A percentile compares a stretch with the other conserved stretches of the same genome.
phyloP scores from a whole-genome alignment of 1,140 invertebrate genomes.

The Arion vulgaris region DNA sequence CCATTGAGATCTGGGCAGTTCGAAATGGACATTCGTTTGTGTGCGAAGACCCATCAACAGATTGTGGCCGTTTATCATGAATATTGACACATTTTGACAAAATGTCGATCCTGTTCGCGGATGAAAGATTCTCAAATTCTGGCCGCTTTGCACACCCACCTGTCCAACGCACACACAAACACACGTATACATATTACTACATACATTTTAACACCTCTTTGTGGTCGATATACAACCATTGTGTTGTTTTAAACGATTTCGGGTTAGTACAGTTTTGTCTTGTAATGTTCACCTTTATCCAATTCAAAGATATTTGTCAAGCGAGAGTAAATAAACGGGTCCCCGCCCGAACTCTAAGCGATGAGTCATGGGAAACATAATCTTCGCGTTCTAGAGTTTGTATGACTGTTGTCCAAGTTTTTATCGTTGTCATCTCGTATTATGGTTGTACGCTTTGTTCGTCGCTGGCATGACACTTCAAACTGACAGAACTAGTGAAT shows the following conservation, averaged over 20 bases:
- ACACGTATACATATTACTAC: background rate
- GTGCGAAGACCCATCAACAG: too few relatives aligned
- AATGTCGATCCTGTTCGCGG: too few relatives aligned
- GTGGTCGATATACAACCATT: background rate
- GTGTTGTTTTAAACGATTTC: background rate
- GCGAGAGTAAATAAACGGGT: background rate
- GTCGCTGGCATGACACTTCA: background rate
- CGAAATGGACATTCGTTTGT: too few relatives aligned
- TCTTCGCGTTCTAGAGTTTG: background rate
- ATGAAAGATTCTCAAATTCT: background rate
- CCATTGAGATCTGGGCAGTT: too few relatives aligned
- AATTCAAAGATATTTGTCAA: background rate
- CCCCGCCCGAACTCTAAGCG: background rate
- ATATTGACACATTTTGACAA: too few relatives aligned
- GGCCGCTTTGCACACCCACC: background rate
- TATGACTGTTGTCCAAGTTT: background rate
- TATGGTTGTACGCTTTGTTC: background rate
- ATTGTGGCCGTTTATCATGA: too few relatives aligned
- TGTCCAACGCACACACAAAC: background rate
- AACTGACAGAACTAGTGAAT: background rate
- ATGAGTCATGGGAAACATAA: background rate
- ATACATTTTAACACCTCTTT: background rate
- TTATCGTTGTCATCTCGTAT: background rate
- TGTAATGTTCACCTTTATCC: background rate
- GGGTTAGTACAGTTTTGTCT: background rate